Base-by-base conservation (phyloP, 2,113 vertebrate genomes). In the Platichthys stellatus region DNA sequence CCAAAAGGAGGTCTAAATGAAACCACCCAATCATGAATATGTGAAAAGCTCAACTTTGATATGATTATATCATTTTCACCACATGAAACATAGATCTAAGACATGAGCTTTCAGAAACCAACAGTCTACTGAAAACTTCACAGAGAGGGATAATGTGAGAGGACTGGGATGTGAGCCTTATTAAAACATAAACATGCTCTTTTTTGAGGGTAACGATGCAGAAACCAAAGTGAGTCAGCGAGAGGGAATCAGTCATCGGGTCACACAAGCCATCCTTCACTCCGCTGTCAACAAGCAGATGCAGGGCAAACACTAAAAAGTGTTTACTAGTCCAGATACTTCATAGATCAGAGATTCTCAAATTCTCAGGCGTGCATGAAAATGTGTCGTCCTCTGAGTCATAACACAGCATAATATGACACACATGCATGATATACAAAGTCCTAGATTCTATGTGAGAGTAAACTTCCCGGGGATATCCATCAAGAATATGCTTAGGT, bases 201-300 rank as follows among this genome's bases (percentile, higher is more conserved):
- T 51, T 17, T 1, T 35, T 31, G 31, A 31, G 31, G 31, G 31
- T 24, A 63, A 72, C 72, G 58, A 51, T 75, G 65, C 68, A 53
- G 62, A 67, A 72, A 81, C 69, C 66, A 81, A 76, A 79, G 78
- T 77, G 66, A 68, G 47, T 1, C 45, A 73, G 71, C 78, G n/a
- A 7, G 70, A 71, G 78, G 65, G 70, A 81, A 81, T 24, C 70
- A 74, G 62, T 72, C 45, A 14, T 51, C 47, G 11, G 60, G 68
- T 69, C 72, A 78, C 69, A 84, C 59, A 81, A 88, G 83, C 80
- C 76, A 81, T 56, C 68, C 18, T 56, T 69, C 70, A 40, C 49
- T 57, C 13, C 17, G 79, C 15, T 81, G 49, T 82, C 70, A 58
- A 64, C 74, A 72, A 63, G 61, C 74, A 51, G 68, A 78, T 28